Percentiles rank a stretch among this genome's conserved stretches.
phyloP scores from a whole-genome alignment of 2,888 invertebrate genomes.

The Chloroclystis v-ata region DNA sequence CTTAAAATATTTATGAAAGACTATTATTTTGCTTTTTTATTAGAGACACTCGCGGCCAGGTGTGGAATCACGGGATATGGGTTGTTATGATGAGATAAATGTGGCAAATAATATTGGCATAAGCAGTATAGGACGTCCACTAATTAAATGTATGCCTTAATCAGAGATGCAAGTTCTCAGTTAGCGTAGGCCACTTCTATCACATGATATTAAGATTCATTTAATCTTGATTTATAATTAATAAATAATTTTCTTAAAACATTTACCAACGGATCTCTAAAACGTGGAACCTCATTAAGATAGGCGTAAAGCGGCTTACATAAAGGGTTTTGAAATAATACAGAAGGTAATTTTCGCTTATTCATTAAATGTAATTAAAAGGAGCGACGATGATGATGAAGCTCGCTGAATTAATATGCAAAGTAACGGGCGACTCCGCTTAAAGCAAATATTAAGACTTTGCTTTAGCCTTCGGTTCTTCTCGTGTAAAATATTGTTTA shows the following conservation, averaged over 20 bases:
- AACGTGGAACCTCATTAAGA: constrained; percentile 73
- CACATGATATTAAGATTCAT: too few relatives aligned
- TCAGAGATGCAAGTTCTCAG: too few relatives aligned
- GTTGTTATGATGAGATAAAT: too few relatives aligned
- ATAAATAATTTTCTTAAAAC: neutral
- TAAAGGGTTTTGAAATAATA: constrained; percentile 65
- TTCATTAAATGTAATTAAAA: constrained; percentile 75
- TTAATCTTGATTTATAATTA: too few relatives aligned
- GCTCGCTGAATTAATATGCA: constrained; percentile 48
- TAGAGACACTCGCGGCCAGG: too few relatives aligned
- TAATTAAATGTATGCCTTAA: too few relatives aligned
- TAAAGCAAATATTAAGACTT: neutral
- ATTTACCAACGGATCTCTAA: constrained; percentile 26
- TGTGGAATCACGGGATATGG: too few relatives aligned
- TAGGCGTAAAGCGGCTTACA: constrained; percentile 52
- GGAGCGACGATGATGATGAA: constrained; percentile 57
- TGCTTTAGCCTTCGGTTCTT: neutral
- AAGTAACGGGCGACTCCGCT: constrained; percentile 45
- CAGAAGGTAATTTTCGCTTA: constrained; percentile 76
- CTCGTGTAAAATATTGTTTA: neutral
- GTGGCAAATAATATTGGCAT: too few relatives aligned
- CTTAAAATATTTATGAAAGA: too few relatives aligned
- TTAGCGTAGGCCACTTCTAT: too few relatives aligned
- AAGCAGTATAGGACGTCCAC: too few relatives aligned
- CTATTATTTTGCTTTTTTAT: too few relatives aligned